These are phyloP conservation scores for Nautilus pompilius DNA, from an alignment of 1,140 invertebrate genomes.

Conservation along the genomic window DNA sequence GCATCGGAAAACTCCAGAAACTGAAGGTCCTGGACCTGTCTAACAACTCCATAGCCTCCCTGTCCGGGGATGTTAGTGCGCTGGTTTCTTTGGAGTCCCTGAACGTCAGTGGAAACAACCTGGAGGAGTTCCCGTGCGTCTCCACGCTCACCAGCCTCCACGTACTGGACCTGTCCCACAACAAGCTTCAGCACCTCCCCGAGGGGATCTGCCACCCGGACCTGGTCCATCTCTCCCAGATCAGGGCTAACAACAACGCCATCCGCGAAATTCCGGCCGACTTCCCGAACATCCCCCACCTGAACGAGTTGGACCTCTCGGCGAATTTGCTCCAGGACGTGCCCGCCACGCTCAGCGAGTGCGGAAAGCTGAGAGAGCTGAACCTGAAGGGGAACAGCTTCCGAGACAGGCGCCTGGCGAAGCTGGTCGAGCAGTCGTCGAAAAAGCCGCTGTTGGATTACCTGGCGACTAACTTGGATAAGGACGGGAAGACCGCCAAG, in stretches of 20 bases:
- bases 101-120: slow-evolving; percentile 68
- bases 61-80: slow-evolving; percentile 63
- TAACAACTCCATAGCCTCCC: slow-evolving; percentile 63
- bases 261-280: slow-evolving; percentile 64
- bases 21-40: slow-evolving; percentile 71
- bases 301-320: slow-evolving; percentile 71
- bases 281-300: slow-evolving; percentile 60
- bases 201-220: slow-evolving; percentile 62
- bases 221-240: slow-evolving; percentile 65
- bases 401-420: slow-evolving; percentile 68
- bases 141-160: slow-evolving; percentile 62
- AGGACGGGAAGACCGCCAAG: slow-evolving; percentile 56
- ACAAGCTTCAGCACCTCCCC: slow-evolving; percentile 66
- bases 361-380: slow-evolving; percentile 66
- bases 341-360: slow-evolving; percentile 65
- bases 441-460: slow-evolving; percentile 49
- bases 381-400: slow-evolving; percentile 71
- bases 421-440: slow-evolving; percentile 59
- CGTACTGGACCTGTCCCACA: slow-evolving; percentile 65
- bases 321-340: slow-evolving; percentile 66
- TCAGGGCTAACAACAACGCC: slow-evolving; percentile 67
- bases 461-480: slow-evolving; percentile 34
- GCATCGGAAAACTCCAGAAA: slow-evolving; percentile 65
- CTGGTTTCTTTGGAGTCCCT: slow-evolving; percentile 67
- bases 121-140: slow-evolving; percentile 64